Percentiles rank a stretch among this genome's conserved stretches.
These are phyloP conservation scores for Brachymystax lenok DNA, from an alignment of 2,797 vertebrate species.

Conservation along the genomic window DNA sequence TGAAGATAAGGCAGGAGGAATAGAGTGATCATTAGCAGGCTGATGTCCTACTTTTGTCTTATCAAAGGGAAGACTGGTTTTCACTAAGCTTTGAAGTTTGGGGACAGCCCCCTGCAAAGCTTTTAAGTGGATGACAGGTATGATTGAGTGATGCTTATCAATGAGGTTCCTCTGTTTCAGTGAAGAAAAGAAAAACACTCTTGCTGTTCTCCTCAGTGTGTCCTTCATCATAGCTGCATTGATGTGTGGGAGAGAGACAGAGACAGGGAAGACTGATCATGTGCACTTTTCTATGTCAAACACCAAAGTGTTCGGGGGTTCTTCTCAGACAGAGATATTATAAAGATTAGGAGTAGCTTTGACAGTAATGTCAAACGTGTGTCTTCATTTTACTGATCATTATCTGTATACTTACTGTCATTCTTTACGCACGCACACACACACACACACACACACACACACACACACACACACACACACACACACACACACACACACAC, in stretches of 20 bases:
- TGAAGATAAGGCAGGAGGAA: constrained; percentile 11
- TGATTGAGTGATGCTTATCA: constrained; percentile 15
- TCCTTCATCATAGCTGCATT: constrained; percentile 31
- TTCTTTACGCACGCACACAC: neutral
- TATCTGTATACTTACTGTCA: neutral
- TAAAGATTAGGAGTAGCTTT: neutral
- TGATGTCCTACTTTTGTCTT: constrained; percentile 4
- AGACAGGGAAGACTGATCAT: constrained; percentile 39
- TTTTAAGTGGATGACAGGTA: constrained; percentile 7
- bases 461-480: constrained; percentile 12
- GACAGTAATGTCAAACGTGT: neutral
- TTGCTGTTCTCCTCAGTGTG: neutral
- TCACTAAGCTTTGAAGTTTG: neutral
- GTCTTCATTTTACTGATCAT: too few species aligned
- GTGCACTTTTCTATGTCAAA: constrained; percentile 33
- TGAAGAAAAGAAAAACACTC: neutral
- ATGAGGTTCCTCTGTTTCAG: neutral
- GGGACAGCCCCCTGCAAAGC: neutral
- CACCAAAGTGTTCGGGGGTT: too few species aligned
- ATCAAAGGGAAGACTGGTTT: constrained; percentile 3
- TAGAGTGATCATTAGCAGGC: neutral
- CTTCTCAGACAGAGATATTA: neutral
- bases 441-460: neutral
- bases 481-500: constrained; percentile 7
- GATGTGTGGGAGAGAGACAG: constrained; percentile 19